phyloP scores from a whole-genome alignment of 2,113 vertebrate genomes.

The Lichenostomus cassidix region DNA sequence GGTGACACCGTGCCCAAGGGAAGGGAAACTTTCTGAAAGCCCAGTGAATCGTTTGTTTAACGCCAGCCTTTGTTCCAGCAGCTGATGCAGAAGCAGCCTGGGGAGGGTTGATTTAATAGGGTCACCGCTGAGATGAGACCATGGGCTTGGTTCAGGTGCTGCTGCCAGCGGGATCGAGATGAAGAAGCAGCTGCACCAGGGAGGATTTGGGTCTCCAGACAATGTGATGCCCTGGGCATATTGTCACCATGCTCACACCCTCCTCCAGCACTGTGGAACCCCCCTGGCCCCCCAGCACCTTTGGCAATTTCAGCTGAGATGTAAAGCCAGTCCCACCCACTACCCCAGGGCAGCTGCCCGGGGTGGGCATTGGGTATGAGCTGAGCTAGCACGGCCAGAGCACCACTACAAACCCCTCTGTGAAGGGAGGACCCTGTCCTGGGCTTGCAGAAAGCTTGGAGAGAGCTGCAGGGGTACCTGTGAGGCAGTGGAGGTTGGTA shows the following conservation, averaged over 20 bases:
- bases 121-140: rapidly evolving
- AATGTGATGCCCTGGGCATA: neutral
- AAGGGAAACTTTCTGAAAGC: neutral
- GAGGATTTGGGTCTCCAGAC: neutral
- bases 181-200: neutral
- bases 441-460: neutral
- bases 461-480: neutral
- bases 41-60: neutral
- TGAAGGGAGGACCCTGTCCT: rapidly evolving
- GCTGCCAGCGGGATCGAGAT: neutral
- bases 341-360: neutral
- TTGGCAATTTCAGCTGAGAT: neutral
- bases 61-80: neutral
- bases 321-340: neutral
- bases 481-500: rapidly evolving
- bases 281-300: neutral
- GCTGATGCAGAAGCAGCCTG: neutral
- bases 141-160: neutral
- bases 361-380: neutral
- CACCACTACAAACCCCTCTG: neutral
- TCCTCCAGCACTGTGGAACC: neutral
- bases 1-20: neutral
- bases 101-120: neutral
- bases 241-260: neutral
- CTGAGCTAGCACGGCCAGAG: neutral